Conservation (phyloP, 92 coral and sea anemone species). For the Bergia sp. region DNA sequence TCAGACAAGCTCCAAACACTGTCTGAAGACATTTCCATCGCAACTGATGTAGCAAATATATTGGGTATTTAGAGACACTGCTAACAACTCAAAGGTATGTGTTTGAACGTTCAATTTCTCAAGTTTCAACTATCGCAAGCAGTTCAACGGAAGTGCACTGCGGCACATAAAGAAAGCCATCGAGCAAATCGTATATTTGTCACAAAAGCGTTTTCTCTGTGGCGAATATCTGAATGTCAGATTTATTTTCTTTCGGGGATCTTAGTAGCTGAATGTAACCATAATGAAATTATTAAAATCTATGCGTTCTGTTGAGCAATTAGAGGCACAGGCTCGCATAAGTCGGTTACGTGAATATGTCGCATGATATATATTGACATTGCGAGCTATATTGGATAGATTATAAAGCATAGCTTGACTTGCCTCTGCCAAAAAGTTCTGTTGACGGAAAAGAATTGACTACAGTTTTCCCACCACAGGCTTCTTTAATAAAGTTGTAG, state of each 20-base stretch:
- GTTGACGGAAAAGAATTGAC: neutral
- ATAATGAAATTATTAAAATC: neutral
- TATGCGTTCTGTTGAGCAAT: neutral
- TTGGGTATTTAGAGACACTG: neutral
- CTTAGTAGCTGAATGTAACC: neutral
- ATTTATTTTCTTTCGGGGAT: neutral
- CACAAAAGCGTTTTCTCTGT: neutral
- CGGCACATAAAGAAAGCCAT: neutral
- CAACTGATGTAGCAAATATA: neutral
- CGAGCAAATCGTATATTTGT: neutral
- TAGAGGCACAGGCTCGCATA: neutral
- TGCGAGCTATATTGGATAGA: neutral
- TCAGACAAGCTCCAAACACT: slow-evolving; percentile 6
- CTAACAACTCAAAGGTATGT: slow-evolving; percentile 17
- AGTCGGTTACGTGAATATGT: neutral
- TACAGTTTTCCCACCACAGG: neutral
- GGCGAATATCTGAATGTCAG: neutral
- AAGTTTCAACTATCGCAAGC: neutral
- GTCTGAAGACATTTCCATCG: neutral
- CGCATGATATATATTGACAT: slow-evolving; percentile 1
- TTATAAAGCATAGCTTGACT: neutral
- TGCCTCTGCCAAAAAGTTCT: neutral
- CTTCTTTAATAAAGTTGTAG: neutral
- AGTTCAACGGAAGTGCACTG: slow-evolving; percentile 24
- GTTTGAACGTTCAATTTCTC: slow-evolving; percentile 2